Evolutionary conservation across 2,113 vertebrate genomes (phyloP), one percentile per base, ranked within the genome.

Genomic region (Elanoides forficatus): DNA sequence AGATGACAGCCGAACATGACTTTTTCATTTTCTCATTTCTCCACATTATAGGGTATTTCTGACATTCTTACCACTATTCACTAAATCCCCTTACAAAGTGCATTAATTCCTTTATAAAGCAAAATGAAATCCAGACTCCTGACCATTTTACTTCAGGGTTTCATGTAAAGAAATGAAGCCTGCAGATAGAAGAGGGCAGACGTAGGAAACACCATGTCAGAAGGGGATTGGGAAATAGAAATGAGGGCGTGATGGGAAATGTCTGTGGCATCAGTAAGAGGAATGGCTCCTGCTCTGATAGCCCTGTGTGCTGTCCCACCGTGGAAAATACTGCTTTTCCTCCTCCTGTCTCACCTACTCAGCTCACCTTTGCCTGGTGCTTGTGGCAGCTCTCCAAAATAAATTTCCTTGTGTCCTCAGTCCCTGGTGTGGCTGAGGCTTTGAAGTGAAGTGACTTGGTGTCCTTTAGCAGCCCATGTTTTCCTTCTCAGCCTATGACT

Each of bases 171-270:
- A 32, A 59, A 15, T 1, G 1, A 38, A 30, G 25, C 12, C 36
- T 45, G 34, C 38, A 40, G 42, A 20, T 26, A 45, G 60, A 87
- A 73, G 60, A 62, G 34, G 15, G 27, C 38, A 67, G 34, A n/a
- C 6, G 0, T 7, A 6, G 53, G 36, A 78, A 34, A 48, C 5
- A 5, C 30, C 0, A 0, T 30, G 43, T 53, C 0, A 2, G 29
- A 86, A 76, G 9, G 58, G 20, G 19, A 22, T 29, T 52, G 25
- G 53, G 18, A 67, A 55, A 11, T 21, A 43, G 58, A 90, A 62
- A 60, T 27, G 17, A 7, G 13, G 26, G 4, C 0, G 2, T 58
- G 67, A n/a, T 53, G 52, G 26, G 60, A 55, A 70, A 59, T 1
- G 2, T 65, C 21, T 47, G 40, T 65, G n/a, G 9, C 73, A 58